phyloP scores from a whole-genome alignment of 2,797 vertebrate species.

The Smutsia gigantea region DNA sequence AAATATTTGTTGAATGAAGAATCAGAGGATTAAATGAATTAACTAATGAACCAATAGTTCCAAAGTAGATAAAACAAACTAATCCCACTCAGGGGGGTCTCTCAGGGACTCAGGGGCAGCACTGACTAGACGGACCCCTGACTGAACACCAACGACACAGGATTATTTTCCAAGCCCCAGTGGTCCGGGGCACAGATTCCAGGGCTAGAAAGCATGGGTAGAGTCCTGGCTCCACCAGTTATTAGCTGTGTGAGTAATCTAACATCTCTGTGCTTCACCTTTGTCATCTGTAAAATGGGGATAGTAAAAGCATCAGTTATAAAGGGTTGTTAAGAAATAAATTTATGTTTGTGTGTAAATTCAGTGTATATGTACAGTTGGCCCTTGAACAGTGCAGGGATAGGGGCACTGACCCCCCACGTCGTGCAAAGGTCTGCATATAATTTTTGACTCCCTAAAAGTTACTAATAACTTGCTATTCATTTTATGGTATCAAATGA shows the following conservation, averaged over 20 bases:
- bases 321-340: neutral
- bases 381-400: no score
- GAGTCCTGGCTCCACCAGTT: neutral
- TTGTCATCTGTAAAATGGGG: neutral
- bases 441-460: no score
- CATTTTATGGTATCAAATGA: no score
- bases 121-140: neutral
- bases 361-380: neutral
- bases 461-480: no score
- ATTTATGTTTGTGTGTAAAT: neutral
- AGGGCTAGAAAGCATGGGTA: neutral
- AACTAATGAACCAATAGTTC: neutral
- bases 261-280: neutral
- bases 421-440: no score
- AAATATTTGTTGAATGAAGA: slow-evolving; percentile 15
- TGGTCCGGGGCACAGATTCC: neutral
- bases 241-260: neutral
- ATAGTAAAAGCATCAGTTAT: neutral
- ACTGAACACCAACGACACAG: neutral
- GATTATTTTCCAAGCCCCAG: neutral
- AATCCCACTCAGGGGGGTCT: neutral
- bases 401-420: no score
- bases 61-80: neutral
- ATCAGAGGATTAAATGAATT: slow-evolving; percentile 28
- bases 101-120: neutral